Conservation (phyloP, 2,797 vertebrate genomes). For the Yasuhikotakia modesta region DNA sequence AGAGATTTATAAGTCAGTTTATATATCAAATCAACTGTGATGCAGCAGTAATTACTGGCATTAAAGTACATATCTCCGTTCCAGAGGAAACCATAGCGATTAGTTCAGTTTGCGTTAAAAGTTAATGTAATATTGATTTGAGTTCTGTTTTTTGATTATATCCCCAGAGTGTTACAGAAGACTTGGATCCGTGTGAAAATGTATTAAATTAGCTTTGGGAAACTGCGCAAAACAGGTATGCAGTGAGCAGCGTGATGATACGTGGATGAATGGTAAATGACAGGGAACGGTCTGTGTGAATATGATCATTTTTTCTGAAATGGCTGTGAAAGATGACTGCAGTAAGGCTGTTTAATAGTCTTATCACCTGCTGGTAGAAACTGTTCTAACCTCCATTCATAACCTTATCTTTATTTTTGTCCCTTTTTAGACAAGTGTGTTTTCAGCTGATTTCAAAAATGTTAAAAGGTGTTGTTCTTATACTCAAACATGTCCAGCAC, state of each 20-base stretch:
- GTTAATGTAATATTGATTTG: neutral
- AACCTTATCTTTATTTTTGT: conserved; percentile 1
- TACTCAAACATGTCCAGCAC: neutral
- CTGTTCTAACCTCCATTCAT: conserved; percentile 11
- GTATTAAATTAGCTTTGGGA: too few relatives aligned
- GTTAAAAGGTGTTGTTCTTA: neutral
- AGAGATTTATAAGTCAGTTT: conserved; percentile 57
- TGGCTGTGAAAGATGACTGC: neutral
- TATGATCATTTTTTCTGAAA: neutral
- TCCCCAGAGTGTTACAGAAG: neutral
- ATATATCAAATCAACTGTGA: neutral
- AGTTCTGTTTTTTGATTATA: neutral
- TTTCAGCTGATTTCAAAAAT: neutral
- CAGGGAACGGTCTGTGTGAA: neutral
- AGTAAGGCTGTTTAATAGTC: neutral
- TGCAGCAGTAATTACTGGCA: neutral
- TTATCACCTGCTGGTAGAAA: neutral
- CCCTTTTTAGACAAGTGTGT: neutral
- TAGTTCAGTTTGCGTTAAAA: neutral
- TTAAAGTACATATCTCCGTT: too few relatives aligned
- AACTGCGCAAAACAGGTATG: neutral
- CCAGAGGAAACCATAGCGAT: too few relatives aligned
- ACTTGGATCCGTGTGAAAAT: neutral
- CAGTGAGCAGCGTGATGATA: neutral
- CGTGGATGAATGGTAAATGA: neutral